Conservation (phyloP, 1,140 invertebrate genomes). For the Drosophila burlai region DNA sequence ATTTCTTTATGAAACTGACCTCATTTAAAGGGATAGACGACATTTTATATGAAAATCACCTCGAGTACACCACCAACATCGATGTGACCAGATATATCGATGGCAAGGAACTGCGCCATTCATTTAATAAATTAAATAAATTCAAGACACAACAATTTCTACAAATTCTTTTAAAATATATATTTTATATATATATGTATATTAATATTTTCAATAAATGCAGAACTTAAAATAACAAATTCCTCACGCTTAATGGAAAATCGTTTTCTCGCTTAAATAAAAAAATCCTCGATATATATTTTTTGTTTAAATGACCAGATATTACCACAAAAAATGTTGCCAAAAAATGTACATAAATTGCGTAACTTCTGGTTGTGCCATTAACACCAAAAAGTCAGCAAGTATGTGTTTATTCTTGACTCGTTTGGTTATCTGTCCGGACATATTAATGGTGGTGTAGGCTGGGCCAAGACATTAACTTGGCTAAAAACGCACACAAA, state of each 20-base stretch:
- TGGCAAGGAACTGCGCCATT: too few relatives aligned
- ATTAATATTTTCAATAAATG: neutral
- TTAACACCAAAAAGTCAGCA: constrained; percentile 23
- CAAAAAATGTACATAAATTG: constrained; percentile 42
- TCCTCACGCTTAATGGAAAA: neutral
- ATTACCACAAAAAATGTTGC: neutral
- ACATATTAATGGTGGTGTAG: constrained; percentile 1
- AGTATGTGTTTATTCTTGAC: constrained; percentile 33
- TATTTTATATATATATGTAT: too few relatives aligned
- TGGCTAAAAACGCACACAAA: constrained; percentile 13
- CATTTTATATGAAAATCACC: too few relatives aligned
- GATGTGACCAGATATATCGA: too few relatives aligned
- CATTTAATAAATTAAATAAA: too few relatives aligned
- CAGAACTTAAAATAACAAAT: neutral
- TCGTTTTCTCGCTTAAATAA: neutral
- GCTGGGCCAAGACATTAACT: neutral
- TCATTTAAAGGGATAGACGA: too few relatives aligned
- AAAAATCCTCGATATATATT: too few relatives aligned
- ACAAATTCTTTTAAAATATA: too few relatives aligned
- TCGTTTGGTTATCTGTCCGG: constrained; percentile 5
- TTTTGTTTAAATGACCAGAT: neutral
- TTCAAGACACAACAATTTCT: neutral
- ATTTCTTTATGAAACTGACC: too few relatives aligned
- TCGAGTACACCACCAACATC: too few relatives aligned
- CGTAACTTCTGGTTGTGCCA: constrained; percentile 43